Conservation (phyloP, 1,140 invertebrate genomes). For the Lethrus apterus region DNA sequence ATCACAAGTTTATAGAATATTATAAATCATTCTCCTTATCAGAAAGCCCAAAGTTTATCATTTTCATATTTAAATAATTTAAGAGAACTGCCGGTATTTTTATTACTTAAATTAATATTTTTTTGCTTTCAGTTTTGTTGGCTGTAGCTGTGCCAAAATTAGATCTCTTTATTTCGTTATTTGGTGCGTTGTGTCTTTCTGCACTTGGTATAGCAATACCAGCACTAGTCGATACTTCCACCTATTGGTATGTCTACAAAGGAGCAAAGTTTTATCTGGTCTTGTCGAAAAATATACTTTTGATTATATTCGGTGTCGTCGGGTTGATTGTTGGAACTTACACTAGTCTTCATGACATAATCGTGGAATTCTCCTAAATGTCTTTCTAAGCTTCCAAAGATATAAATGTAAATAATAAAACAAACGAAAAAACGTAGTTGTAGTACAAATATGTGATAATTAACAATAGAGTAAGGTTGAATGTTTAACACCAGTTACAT, state of each 20-base stretch:
- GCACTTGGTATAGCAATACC: slow-evolving; percentile 82
- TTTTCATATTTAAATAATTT: too few species aligned
- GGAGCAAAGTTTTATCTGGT: slow-evolving; percentile 40
- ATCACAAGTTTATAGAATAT: too few species aligned
- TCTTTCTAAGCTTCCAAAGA: too few species aligned
- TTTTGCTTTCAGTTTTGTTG: slow-evolving; percentile 55
- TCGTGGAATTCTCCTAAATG: slow-evolving; percentile 15
- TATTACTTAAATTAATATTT: slow-evolving; percentile 3
- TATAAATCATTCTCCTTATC: too few species aligned
- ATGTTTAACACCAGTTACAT: too few species aligned
- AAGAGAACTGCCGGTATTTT: too few species aligned
- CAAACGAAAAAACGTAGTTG: too few species aligned
- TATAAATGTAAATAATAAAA: too few species aligned
- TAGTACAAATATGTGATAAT: too few species aligned
- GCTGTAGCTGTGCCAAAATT: slow-evolving; percentile 73
- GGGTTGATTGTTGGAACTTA: slow-evolving; percentile 65
- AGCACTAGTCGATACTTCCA: slow-evolving; percentile 67
- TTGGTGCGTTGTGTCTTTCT: slow-evolving; percentile 80
- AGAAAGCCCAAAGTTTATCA: too few species aligned
- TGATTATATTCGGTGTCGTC: slow-evolving; percentile 60
- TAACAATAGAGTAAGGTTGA: too few species aligned
- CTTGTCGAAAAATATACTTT: slow-evolving; percentile 58
- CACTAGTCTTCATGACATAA: slow-evolving; percentile 57
- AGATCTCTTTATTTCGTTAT: slow-evolving; percentile 82
- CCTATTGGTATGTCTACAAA: slow-evolving; percentile 53